A percentile compares a stretch with the other conserved stretches of the same genome.
Evolutionary conservation across 2,888 invertebrate species (phyloP).

Genomic region (Lacanobia wlatinum): DNA sequence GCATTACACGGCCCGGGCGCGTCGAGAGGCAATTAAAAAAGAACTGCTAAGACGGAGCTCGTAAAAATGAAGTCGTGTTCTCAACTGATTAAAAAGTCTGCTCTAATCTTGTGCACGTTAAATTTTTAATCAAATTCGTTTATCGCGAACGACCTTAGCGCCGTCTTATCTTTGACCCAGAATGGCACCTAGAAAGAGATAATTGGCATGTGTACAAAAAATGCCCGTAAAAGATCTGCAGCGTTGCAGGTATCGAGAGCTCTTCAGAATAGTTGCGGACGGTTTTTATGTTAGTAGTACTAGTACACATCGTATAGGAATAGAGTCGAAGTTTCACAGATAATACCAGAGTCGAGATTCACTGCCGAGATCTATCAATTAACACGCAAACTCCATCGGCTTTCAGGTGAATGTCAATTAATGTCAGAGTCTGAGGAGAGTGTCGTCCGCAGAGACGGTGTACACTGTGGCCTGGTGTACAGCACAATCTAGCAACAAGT

Average conservation of each 20-base stretch:
- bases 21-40: constrained; percentile 89
- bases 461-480: constrained; percentile 66
- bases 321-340: constrained; percentile 62
- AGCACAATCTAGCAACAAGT: constrained; percentile 65
- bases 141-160: constrained; percentile 73
- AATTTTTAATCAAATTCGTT: constrained; percentile 82
- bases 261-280: constrained; percentile 6
- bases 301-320: constrained; percentile 34
- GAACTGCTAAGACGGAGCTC: constrained; percentile 87
- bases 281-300: constrained; percentile 13
- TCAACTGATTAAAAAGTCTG: constrained; percentile 88
- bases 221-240: constrained; percentile 12
- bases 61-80: constrained; percentile 89
- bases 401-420: constrained; percentile 87
- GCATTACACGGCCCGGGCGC: constrained; percentile 85
- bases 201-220: constrained; percentile 54
- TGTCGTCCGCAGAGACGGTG: constrained; percentile 69
- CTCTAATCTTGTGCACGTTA: constrained; percentile 80
- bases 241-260: constrained; percentile 21
- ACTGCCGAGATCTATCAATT: constrained; percentile 86
- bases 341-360: constrained; percentile 69
- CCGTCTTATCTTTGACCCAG: constrained; percentile 70
- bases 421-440: constrained; percentile 76
- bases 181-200: constrained; percentile 52
- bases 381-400: constrained; percentile 83